Evolutionary conservation across 1,140 invertebrate genomes (phyloP).

Genomic region (Coelopa frigida): DNA sequence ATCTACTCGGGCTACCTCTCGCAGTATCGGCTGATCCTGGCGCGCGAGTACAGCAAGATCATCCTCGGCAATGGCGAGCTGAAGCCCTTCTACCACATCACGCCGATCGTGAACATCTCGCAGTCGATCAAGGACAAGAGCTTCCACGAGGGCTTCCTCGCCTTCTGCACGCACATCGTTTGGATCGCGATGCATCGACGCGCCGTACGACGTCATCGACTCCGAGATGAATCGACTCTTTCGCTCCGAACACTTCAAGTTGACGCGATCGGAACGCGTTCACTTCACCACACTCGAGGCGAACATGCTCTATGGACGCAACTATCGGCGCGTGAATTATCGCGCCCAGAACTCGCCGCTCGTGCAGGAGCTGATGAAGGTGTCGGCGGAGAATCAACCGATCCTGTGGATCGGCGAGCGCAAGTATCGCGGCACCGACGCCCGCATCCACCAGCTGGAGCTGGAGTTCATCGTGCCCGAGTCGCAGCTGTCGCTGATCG

Average conservation of each 20-base stretch:
- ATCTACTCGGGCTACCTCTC: slow-evolving; percentile 29
- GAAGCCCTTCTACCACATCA: slow-evolving; percentile 27
- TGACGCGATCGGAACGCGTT: slow-evolving; percentile 17
- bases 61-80: slow-evolving; percentile 30
- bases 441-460: slow-evolving; percentile 27
- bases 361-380: slow-evolving; percentile 26
- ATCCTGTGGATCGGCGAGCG: slow-evolving; percentile 39
- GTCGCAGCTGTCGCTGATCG: slow-evolving; percentile 31
- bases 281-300: slow-evolving; percentile 23
- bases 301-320: slow-evolving; percentile 28
- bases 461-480: slow-evolving; percentile 36
- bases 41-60: slow-evolving; percentile 32
- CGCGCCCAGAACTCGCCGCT: slow-evolving; percentile 32
- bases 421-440: slow-evolving; percentile 35
- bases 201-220: slow-evolving; percentile 31
- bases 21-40: slow-evolving; percentile 34
- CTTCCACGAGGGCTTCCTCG: slow-evolving; percentile 35
- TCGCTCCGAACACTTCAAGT: slow-evolving; percentile 34
- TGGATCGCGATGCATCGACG: slow-evolving; percentile 36
- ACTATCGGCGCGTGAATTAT: slow-evolving; percentile 30
- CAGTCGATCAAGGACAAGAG: slow-evolving; percentile 23
- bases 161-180: slow-evolving; percentile 28
- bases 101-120: slow-evolving; percentile 29
- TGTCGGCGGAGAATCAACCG: slow-evolving; percentile 26
- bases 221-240: slow-evolving; percentile 38